These are phyloP conservation scores for Spheniscus humboldti DNA, from an alignment of 2,797 vertebrate genomes.

Conservation along the genomic window DNA sequence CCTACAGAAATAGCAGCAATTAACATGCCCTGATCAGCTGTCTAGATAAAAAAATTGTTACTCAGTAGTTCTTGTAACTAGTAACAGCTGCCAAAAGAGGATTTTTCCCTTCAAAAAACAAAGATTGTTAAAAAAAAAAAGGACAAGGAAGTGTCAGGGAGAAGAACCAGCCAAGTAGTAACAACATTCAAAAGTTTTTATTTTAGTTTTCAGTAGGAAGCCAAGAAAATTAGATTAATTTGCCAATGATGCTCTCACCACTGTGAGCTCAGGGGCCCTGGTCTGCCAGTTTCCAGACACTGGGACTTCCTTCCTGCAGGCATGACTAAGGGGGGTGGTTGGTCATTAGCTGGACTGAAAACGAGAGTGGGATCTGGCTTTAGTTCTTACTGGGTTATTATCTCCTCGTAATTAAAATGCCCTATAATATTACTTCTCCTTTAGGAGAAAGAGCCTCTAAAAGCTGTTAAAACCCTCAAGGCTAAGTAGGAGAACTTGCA, in stretches of 20 bases:
- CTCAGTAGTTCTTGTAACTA: not conserved
- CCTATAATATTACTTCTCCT: not conserved
- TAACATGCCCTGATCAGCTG: not conserved
- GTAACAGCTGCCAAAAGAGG: not conserved
- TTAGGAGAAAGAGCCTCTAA: not conserved
- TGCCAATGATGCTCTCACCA: not conserved
- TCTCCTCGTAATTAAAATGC: slow-evolving; percentile 13
- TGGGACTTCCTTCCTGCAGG: not conserved
- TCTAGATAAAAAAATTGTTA: not conserved
- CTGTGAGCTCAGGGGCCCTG: not conserved
- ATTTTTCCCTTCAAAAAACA: not conserved
- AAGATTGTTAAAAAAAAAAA: not conserved
- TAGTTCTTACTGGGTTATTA: not conserved
- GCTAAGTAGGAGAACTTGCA: not conserved
- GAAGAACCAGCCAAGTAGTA: not conserved
- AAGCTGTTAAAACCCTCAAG: not conserved
- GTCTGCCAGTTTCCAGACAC: not conserved
- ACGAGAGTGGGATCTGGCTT: not conserved
- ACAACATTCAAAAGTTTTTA: not conserved
- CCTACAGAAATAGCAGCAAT: not conserved
- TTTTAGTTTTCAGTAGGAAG: not conserved
- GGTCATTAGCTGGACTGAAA: not conserved
- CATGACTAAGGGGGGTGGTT: not conserved
- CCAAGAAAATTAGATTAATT: not conserved
- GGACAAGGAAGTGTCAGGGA: not conserved